Base-by-base conservation (phyloP, 2,888 invertebrate species). In the Megastigmus dorsalis region DNA sequence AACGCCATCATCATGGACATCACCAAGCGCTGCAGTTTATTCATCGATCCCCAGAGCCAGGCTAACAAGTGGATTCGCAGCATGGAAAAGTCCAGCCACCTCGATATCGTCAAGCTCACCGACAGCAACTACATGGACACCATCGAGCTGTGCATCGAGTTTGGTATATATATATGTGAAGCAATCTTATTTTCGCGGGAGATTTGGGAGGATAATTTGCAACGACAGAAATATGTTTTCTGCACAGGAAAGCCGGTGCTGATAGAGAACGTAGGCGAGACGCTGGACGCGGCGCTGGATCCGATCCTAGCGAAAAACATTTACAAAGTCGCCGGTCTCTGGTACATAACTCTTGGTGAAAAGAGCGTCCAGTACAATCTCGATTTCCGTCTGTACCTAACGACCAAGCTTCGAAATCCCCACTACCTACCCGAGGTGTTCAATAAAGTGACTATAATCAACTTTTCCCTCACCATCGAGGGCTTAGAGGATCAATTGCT, bases 41-140 rank as follows among this genome's bases (percentile, higher is more conserved):
- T 95, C 82, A 92, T 96, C 68, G 95, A 96, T 89, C 95, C 95
- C 1, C 95, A 95, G 89, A 92, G 93, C 45, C 95, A 95, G 88
- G 95, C 95, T 0, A 95, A 94, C 86, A 93, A 93, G 85, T 96
- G 95, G 95, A 92, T 95, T 23, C 94, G 94, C 88, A 93, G 92
- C 78, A 93, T 95, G 92, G 95, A 95, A 88, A 94, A 93, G 84
- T 88, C 90, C 0, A 93, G 92, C 84, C 92, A 92, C 75, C 87
- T 95, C 62, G 91, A 92, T 80, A 90, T 94, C 2, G 90, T 95
- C 28, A 95, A 94, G 84, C 92, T 95, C 82, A 91, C 93, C 0
- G 94, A 95, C 85, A 88, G 91, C 0, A 92, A 93, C 88, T 95
- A 94, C 84, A 93, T 95, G 92, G 91, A 92, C 82, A 91, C 90